Conservation (phyloP, 1,140 invertebrate genomes). For the Brachionus paranguensis region DNA sequence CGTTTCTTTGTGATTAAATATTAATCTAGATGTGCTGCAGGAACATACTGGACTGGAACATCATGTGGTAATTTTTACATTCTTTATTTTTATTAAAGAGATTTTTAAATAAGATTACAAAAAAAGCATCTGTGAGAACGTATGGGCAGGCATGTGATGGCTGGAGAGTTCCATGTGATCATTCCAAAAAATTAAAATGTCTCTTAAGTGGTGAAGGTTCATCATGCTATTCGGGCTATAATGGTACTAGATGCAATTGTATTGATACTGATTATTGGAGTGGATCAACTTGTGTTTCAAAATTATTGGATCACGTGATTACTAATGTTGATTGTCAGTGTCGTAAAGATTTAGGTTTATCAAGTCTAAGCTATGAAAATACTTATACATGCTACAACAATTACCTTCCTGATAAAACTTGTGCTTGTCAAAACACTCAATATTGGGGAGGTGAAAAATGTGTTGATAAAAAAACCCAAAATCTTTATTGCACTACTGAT, state of each 20-base stretch:
- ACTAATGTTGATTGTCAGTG: neutral
- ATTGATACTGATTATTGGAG: constrained; percentile 21
- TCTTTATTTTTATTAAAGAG: neutral
- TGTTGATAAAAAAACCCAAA: neutral
- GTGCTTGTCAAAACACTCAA: neutral
- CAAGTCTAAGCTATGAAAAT: neutral
- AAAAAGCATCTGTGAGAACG: neutral
- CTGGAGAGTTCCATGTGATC: constrained; percentile 17
- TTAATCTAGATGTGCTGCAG: neutral
- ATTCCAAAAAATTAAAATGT: constrained; percentile 13
- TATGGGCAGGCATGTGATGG: neutral
- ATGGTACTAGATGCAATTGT: neutral
- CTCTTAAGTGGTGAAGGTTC: neutral
- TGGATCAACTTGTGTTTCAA: neutral
- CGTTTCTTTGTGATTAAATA: neutral
- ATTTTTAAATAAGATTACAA: neutral
- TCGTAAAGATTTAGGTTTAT: neutral
- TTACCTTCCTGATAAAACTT: neutral
- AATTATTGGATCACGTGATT: neutral
- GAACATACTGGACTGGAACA: constrained; percentile 24
- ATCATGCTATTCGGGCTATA: neutral
- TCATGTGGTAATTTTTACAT: neutral
- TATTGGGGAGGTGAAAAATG: neutral
- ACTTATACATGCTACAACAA: neutral
- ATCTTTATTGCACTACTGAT: neutral